Evolutionary conservation across 2,113 vertebrate species (phyloP).

Genomic region (Nerophis lumbriciformis): DNA sequence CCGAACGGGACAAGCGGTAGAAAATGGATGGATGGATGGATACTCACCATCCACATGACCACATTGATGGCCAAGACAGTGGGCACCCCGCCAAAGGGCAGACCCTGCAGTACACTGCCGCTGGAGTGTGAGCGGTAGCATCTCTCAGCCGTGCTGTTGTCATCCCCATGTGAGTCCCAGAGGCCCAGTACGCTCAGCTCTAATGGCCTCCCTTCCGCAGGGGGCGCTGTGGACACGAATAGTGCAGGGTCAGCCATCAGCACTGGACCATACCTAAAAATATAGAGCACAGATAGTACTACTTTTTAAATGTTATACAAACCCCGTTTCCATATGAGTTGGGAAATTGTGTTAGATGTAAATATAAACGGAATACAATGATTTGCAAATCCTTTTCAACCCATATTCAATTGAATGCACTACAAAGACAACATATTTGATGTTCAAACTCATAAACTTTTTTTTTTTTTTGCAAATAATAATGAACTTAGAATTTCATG

Average conservation of each 20-base stretch:
- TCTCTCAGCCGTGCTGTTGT: constrained; percentile 71
- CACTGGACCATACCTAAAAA: constrained; percentile 43
- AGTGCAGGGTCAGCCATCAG: constrained; percentile 62
- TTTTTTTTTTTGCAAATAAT: too few species aligned
- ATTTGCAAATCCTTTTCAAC: too few species aligned
- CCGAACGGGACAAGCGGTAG: too few species aligned
- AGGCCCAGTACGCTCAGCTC: constrained; percentile 53
- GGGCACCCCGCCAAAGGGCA: constrained; percentile 89
- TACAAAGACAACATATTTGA: too few species aligned
- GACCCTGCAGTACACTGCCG: constrained; percentile 87
- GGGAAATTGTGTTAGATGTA: too few species aligned
- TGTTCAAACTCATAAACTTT: too few species aligned
- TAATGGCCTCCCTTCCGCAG: constrained; percentile 36
- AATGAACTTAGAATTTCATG: too few species aligned
- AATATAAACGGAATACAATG: too few species aligned
- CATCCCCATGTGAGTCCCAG: constrained; percentile 37
- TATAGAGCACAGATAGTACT: constrained; percentile 1
- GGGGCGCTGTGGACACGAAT: constrained; percentile 44
- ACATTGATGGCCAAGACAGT: constrained; percentile 87
- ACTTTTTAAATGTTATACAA: too few species aligned
- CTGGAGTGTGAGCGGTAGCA: constrained; percentile 81
- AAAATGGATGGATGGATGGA: too few species aligned
- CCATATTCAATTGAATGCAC: too few species aligned
- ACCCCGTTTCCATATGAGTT: too few species aligned
- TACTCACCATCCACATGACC: constrained; percentile 84